These are phyloP conservation scores for Dolichopus griseipennis DNA, from an alignment of 2,888 invertebrate genomes.

Conservation along the genomic window DNA sequence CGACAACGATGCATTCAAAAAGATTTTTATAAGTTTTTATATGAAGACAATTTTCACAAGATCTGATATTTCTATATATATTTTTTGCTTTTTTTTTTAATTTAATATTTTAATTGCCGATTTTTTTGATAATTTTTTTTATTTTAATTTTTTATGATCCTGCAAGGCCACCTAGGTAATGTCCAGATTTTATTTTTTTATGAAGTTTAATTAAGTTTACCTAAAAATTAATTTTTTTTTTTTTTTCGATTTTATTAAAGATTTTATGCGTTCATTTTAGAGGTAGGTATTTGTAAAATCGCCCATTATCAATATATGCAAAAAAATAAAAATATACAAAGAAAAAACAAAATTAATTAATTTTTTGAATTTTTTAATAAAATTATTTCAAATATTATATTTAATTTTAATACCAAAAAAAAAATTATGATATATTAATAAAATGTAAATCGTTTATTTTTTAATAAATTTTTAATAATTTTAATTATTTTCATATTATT, in stretches of 20 bases:
- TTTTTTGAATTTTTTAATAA: not conserved
- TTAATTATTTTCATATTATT: too few relatives aligned
- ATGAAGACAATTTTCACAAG: slow-evolving; percentile 4
- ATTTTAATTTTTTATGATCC: not conserved
- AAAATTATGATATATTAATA: too few relatives aligned
- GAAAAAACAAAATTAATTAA: slow-evolving; percentile 1
- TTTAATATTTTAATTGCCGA: not conserved
- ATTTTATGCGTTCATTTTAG: too few relatives aligned
- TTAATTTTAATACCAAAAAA: too few relatives aligned
- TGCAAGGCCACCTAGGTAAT: slow-evolving; percentile 3
- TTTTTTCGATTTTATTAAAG: not conserved
- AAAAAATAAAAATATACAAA: not conserved
- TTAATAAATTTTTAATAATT: too few relatives aligned
- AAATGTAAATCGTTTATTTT: too few relatives aligned
- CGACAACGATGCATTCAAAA: not conserved
- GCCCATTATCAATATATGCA: not conserved
- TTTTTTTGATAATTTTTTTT: too few relatives aligned
- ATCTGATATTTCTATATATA: too few relatives aligned
- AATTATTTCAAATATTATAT: not conserved
- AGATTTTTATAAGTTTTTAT: not conserved
- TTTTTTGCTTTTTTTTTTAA: not conserved
- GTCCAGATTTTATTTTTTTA: not conserved
- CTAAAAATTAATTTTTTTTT: not conserved
- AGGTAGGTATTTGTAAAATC: too few relatives aligned
- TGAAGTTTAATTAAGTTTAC: slow-evolving; percentile 6